Base-by-base conservation (phyloP, 2,888 invertebrate genomes). In the Pteria penguin region DNA sequence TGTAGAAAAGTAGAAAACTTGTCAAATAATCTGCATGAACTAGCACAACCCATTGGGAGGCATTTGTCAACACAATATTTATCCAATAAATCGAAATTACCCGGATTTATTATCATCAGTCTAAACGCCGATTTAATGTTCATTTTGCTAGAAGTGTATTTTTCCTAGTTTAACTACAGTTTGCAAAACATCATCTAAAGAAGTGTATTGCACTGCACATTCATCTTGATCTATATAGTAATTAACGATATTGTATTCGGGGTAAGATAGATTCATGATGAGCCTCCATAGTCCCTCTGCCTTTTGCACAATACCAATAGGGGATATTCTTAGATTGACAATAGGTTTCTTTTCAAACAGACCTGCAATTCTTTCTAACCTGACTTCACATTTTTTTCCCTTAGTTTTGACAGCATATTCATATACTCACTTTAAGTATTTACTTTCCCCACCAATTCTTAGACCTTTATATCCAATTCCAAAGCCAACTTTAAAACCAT, bases 21-120 rank as follows among this genome's bases (percentile, higher is more conserved):
- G 18, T 61, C 52, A 26, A 33, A 70, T n/a, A 70, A 57, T 27
- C 52, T 70, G 33, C 70, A 61, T 45, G 45, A 27, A 45, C 45
- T 45, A 14, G 45, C 45, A 45, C 45, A 45, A 14, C 45, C 45
- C 45, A 45, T 45, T 45, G 45, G 45, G 8, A 45, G 45, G 45
- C 57, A 70, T 32, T 45, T 57, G 22, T 26, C 18, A 18, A n/a
- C 45, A 33, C 61, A 32, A 22, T 32, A 27, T 29, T 33, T 22
- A 45, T 58, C 68, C 32, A 68, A 32, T 57, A 68, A 58, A 29
- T 68, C 68, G 58, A 68, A 68, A 31, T 68, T 54, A 18, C 32
- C 31, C 31, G 68, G 68, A 32, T 68, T n/a, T 32, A 68, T 33
- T 11, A 54, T 45, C 4, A 68, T 58, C n/a, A 68, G 26, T 31